Base-by-base conservation (phyloP, 2,888 invertebrate genomes). In the Caenorhabditis sp. region DNA sequence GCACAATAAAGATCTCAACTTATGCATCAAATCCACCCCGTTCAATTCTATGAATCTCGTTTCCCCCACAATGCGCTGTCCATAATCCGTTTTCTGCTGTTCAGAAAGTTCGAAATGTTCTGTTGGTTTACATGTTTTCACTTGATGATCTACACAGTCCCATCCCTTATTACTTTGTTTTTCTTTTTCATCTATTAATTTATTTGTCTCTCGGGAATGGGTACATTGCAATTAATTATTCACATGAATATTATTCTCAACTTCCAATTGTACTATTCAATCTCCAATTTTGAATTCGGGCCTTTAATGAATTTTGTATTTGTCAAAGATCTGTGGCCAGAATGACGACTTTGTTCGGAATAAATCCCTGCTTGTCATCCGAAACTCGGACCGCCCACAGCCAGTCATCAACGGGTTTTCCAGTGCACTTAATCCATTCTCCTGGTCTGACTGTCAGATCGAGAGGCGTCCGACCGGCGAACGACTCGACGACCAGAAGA, bases 341-440 rank as follows among this genome's bases (percentile, higher is more conserved):
- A 59, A 82, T 74, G 20, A 74, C 75, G 22, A 78, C 71, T 46
- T 56, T 63, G 22, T 65, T 71, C 13, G 81, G 81, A 6, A 79
- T 73, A 50, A 82, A 82, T 27, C 81, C 81, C 26, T 79, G 75
- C 13, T 55, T 56, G n/a, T 68, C 73, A 9, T 73, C 79, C 13
- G 71, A 30, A 2, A 70, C 30, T 9, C 73, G 48, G 1, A 61
- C 27, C 4, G 65, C 76, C 79, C 79, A 80, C 20, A 80, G 9
- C 79, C 79, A 80, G 41, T 58, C 78, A 17, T 74, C 70, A 7
- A 77, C 66, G 7, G 72, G 65, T n/a, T 35, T 37, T 2, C 50
- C 41, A 3, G 39, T 45, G 20, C 76, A 74, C 22, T 55, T 48
- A 11, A 82, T 66, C 81, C 81, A 82, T 58, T 82, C 81, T 0